phyloP scores from a whole-genome alignment of 2,113 vertebrate genomes.

The Nanger granti region DNA sequence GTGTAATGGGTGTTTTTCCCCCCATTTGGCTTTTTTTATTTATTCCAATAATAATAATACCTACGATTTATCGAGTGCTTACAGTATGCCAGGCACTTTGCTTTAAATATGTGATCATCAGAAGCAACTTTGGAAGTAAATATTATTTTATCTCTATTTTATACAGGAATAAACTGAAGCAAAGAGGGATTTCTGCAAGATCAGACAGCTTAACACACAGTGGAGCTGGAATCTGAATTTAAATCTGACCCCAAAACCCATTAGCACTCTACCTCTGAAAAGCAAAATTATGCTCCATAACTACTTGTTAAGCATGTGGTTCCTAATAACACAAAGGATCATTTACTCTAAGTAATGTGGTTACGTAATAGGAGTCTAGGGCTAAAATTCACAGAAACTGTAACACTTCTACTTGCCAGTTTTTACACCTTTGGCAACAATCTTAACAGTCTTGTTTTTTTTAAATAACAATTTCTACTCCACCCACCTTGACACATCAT shows the following conservation, averaged over 20 bases:
- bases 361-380: neutral
- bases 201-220: neutral
- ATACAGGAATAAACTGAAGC: neutral
- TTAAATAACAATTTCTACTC: neutral
- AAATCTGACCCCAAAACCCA: neutral
- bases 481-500: neutral
- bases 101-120: constrained; percentile 19
- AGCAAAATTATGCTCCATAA: neutral
- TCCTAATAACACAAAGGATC: neutral
- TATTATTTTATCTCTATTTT: neutral
- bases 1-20: neutral
- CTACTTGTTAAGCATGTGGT: neutral
- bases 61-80: neutral
- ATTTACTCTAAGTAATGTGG: neutral
- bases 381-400: constrained; percentile 4
- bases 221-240: constrained; percentile 9
- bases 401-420: neutral
- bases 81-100: neutral
- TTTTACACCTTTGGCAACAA: constrained; percentile 7
- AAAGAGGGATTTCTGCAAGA: neutral
- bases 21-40: neutral
- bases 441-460: neutral
- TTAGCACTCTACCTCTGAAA: neutral
- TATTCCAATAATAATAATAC: neutral
- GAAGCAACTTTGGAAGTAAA: constrained; percentile 24